Base-by-base conservation (phyloP, 2,797 vertebrate genomes). In the Danio tinwini region DNA sequence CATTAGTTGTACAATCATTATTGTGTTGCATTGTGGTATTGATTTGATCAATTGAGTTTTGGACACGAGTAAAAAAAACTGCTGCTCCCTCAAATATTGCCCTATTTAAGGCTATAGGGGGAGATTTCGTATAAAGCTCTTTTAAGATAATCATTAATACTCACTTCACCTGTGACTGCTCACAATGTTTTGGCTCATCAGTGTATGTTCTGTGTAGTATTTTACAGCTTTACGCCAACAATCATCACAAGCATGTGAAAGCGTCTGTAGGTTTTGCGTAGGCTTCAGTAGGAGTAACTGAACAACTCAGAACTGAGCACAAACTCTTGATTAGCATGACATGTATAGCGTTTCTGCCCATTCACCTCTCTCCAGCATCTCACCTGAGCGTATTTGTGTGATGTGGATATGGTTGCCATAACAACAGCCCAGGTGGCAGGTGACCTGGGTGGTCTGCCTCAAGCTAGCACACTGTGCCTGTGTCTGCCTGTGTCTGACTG, bases 381-480 rank as follows among this genome's bases (percentile, higher is more conserved):
- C 65, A 83, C 71, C 65, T 81, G 71, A 73, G 63, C 55, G 45
- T n/a, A n/a, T 40, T 58, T 53, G 65, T 69, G 58, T 19, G 14
- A 11, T 37, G 55, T 93, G 95, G 95, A 96, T 95, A 94, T 91
- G 93, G 96, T 97, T 97, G 94, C 95, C 93, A 91, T 93, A 95
- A 95, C 94, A 96, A 96, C 96, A 88, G 93, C 95, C 78, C 63
- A 95, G 96, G 95, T 95, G 93, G 94, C 94, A 95, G 95, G 96
- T 97, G 95, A 96, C 95, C 95, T 95, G 94, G 94, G 94, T 96
- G 94, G 94, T 93, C 92, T 93, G 90, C 90, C 94, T 93, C 90
- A 90, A 91, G 92, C 92, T 88, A 92, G 91, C 91, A 93, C 55
- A 56, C 74, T 82, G 74, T 70, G 76, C 55, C 6, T 59, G 55